Evolutionary conservation across 1,140 invertebrate genomes (phyloP), one percentile per base, ranked within the genome.

Genomic region (Apolygus lucorum): DNA sequence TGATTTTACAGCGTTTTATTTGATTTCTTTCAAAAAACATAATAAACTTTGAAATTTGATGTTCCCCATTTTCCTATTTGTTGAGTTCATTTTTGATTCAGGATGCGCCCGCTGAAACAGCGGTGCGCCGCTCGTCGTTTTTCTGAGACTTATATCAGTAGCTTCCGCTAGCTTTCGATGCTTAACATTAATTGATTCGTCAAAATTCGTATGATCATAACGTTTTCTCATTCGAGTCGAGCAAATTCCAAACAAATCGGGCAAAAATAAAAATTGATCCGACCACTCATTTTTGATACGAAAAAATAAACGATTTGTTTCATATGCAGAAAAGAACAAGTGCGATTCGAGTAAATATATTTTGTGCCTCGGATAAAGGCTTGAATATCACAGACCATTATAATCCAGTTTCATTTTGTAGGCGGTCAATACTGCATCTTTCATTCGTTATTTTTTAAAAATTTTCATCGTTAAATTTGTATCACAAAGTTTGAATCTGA

Each of bases 361-460:
- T 27, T 70, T 63, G n/a, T n/a, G n/a, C n/a, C n/a, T 59, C 26
- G 26, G 25, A 59, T n/a, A 69, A 22, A 29, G 54, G 59, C 68
- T 24, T 21, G 29, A 52, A 24, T 62, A 28, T 63, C 62, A 34
- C 68, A 65, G 62, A 25, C 52, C 49, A 64, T 52, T 59, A 70
- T 28, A 69, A 59, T 63, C 63, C 4, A 17, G 34, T 42, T 42
- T 42, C 34, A 42, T 8, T 42, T 4, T 42, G 4, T 8, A 42
- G 8, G 28, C 27, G 68, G 63, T 70, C 26, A 28, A 70, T 70
- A 70, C 68, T 70, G 68, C 59, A 70, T 70, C 68, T 70, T 70
- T 70, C 63, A 70, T 70, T 21, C 21, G 34, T 69, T 52, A 66
- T 66, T n/a, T n/a, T n/a, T n/a, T n/a, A n/a, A n/a, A n/a, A n/a